These are phyloP conservation scores for Fistularia commersonii DNA, from an alignment of 2,797 vertebrate species.

Conservation along the genomic window DNA sequence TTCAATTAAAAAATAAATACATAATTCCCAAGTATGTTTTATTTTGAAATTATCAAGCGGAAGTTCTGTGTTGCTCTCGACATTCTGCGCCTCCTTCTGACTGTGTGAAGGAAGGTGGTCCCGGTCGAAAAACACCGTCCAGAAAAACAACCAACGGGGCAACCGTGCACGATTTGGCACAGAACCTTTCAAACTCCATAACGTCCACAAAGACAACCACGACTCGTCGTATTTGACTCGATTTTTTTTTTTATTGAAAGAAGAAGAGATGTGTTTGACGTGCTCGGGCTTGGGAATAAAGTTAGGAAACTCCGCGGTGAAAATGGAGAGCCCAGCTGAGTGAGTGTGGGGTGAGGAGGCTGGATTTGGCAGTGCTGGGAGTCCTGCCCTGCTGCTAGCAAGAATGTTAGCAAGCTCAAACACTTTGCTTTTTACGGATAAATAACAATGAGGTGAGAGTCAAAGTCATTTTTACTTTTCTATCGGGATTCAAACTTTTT, in stretches of 20 bases:
- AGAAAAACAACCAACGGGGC: constrained; percentile 32
- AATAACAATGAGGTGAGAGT: constrained; percentile 53
- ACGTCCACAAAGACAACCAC: not conserved
- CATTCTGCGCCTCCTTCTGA: not conserved
- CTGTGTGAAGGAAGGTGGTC: constrained; percentile 59
- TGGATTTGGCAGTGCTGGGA: constrained; percentile 61
- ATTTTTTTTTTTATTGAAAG: not conserved
- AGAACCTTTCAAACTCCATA: not conserved
- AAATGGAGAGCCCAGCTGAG: constrained; percentile 78
- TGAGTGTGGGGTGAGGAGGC: constrained; percentile 76
- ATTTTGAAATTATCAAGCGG: constrained; percentile 44
- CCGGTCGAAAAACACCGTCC: constrained; percentile 63
- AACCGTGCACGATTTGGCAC: constrained; percentile 14
- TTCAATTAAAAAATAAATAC: not conserved
- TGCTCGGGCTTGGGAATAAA: constrained; percentile 43
- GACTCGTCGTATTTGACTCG: not conserved
- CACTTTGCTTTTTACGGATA: constrained; percentile 18
- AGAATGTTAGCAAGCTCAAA: constrained; percentile 50
- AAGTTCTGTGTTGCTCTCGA: accelerated
- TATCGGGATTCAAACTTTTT: not conserved
- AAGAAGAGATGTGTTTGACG: not conserved
- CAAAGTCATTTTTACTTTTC: not conserved
- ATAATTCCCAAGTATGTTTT: constrained; percentile 13
- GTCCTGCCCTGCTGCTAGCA: constrained; percentile 67
- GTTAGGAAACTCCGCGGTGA: constrained; percentile 59